Evolutionary conservation across 2,113 vertebrate genomes (phyloP), one percentile per base, ranked within the genome.

Genomic region (Anser brachyrhynchus): DNA sequence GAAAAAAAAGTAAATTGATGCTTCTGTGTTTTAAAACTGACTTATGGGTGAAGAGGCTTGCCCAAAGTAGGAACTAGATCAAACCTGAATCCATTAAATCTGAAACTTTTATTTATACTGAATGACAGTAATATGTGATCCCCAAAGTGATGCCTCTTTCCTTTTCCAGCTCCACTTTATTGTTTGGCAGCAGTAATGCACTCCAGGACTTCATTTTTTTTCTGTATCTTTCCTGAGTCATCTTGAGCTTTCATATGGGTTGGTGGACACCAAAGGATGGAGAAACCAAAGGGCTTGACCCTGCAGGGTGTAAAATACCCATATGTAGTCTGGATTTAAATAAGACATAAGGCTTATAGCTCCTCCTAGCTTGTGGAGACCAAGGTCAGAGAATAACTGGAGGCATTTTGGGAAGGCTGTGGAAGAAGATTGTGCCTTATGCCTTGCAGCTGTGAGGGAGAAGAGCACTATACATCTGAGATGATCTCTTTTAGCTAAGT

Each of bases 21-120:
- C 26, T 70, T 87, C 57, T 91, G 44, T 73, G 28, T 54, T 92
- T 92, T 73, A 35, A 83, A 95, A 66, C 15, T 66, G 85, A 55
- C 46, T 17, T 26, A 31, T 0, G 4, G 22, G 46, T 77, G 19
- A 83, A 87, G 37, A 10, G 31, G 26, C 26, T 90, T 85, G 39
- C 82, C 83, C 44, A 54, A 83, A 92, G 72, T 21, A 84, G 49
- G 28, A 90, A 46, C 21, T 66, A 84, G 67, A 84, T 62, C 80
- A 92, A 84, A 71, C 54, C n/a, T 85, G 64, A 26, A 73, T 54
- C 39, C 44, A 33, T 87, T 85, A 83, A 62, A 41, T 4, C 26
- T 44, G 23, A 73, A 90, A 41, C 7, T 64, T 77, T 44, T 52
- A 31, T n/a, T 77, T 77, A 3, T 26, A 6, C 8, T 90, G 49